Base-by-base conservation (phyloP, 2,113 vertebrate species). In the Gymnarchus niloticus region DNA sequence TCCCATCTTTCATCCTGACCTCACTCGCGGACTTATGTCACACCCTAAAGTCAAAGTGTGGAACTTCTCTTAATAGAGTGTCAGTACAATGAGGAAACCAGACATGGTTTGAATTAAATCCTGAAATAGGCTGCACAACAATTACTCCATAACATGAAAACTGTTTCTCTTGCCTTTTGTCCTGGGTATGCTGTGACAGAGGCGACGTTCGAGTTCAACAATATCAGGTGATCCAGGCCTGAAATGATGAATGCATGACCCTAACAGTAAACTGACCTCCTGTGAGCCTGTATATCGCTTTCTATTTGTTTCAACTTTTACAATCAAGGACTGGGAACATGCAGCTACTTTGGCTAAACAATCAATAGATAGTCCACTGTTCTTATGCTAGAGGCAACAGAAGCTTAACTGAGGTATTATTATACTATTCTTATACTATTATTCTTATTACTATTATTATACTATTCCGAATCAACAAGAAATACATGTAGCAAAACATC, bases 1-100 rank as follows among this genome's bases (percentile, higher is more conserved):
- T 46, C 77, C 10, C 46, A 21, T 48, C 21, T 10, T 41, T 80
- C 46, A 80, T 23, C 41, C 61, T 28, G 57, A 28, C 57, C 8
- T 69, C 41, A 80, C 49, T 80, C 49, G 19, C 23, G 44, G 77
- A 10, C 41, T 0, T 33, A 37, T 25, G 61, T 37, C 28, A 10
- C n/a, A 5, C 33, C n/a, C 49, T 80, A 80, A 80, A 80, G n/a
- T 80, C 77, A 80, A 41, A 48, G n/a, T 80, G 77, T 48, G 21
- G 14, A 80, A 80, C 19, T 80, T 48, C 77, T n/a, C 44, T 6
- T 9, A 10, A 23, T 80, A 8, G 21, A 8, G 44, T 10, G 77
- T 6, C 4, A 10, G 48, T 80, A 8, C n/a, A 8, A 49, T 10
- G 77, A 80, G 48, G 9, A 51, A 46, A 51, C 46, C n/a, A 49